Conservation (phyloP, 2,888 invertebrate genomes). For the Tetropium fuscum region DNA sequence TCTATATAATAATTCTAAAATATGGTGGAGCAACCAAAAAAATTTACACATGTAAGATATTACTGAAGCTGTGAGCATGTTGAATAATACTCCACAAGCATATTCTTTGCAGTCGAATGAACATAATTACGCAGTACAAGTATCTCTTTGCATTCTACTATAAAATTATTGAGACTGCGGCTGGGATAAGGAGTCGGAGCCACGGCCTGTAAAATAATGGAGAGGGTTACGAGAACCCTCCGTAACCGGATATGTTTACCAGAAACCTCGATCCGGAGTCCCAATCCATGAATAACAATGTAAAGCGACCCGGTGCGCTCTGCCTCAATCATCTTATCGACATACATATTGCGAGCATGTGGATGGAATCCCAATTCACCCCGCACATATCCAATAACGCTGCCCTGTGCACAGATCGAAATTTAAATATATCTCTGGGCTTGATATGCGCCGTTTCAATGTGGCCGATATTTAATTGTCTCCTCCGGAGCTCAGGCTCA, state of each 20-base stretch:
- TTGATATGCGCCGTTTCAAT: slow-evolving; percentile 41
- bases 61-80: no score
- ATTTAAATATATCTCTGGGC: slow-evolving; percentile 47
- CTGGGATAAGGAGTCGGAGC: not conserved
- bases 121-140: no score
- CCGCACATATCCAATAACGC: slow-evolving; percentile 45
- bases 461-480: slow-evolving; percentile 16
- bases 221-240: slow-evolving; percentile 34
- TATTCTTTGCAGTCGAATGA: no score
- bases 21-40: no score
- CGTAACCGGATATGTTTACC: slow-evolving; percentile 55
- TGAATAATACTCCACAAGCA: no score
- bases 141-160: not conserved
- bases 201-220: slow-evolving; percentile 14
- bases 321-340: slow-evolving; percentile 53
- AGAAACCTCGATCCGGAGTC: slow-evolving; percentile 51
- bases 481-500: no score
- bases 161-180: not conserved
- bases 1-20: no score
- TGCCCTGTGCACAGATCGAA: slow-evolving; percentile 42
- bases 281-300: slow-evolving; percentile 57
- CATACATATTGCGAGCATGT: slow-evolving; percentile 57
- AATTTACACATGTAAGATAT: no score
- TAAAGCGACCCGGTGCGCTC: slow-evolving; percentile 36
- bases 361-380: slow-evolving; percentile 48